Percentiles rank a stretch among this genome's conserved stretches.
phyloP scores from a whole-genome alignment of 2,888 invertebrate genomes.

The Agapostemon virescens region DNA sequence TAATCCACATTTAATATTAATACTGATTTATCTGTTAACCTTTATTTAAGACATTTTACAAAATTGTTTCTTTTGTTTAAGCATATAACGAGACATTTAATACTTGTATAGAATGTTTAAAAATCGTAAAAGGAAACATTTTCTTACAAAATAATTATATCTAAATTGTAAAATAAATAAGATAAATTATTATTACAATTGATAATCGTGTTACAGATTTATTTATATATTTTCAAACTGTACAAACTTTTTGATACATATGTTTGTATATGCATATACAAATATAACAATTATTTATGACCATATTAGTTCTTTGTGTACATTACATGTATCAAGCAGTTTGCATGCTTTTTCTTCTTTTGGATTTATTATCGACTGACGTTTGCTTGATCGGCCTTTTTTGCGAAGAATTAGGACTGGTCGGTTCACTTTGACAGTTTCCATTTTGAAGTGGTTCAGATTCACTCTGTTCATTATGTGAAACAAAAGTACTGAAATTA shows the following conservation, averaged over 20 bases:
- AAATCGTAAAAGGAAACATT: background rate
- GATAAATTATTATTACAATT: background rate
- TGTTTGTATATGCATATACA: slow-evolving; percentile 65
- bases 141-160: background rate
- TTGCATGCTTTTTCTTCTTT: slow-evolving; percentile 67
- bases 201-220: slow-evolving; percentile 31
- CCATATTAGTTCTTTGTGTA: slow-evolving; percentile 22
- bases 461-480: slow-evolving; percentile 55
- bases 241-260: slow-evolving; percentile 55
- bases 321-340: slow-evolving; percentile 46
- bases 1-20: background rate
- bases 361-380: slow-evolving; percentile 62
- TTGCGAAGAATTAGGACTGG: slow-evolving; percentile 38
- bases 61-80: slow-evolving; percentile 14
- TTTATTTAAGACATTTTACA: background rate
- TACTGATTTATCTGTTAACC: slow-evolving; percentile 8
- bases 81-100: background rate
- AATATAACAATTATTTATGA: slow-evolving; percentile 67
- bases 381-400: slow-evolving; percentile 56
- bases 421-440: slow-evolving; percentile 33
- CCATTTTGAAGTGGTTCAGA: slow-evolving; percentile 61
- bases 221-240: slow-evolving; percentile 52
- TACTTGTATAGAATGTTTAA: background rate
- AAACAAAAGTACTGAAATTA: slow-evolving; percentile 73
- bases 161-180: background rate